phyloP scores from a whole-genome alignment of 30 jellyfish, hydroid and myxozoan species.

The Nemopilema nomurai region DNA sequence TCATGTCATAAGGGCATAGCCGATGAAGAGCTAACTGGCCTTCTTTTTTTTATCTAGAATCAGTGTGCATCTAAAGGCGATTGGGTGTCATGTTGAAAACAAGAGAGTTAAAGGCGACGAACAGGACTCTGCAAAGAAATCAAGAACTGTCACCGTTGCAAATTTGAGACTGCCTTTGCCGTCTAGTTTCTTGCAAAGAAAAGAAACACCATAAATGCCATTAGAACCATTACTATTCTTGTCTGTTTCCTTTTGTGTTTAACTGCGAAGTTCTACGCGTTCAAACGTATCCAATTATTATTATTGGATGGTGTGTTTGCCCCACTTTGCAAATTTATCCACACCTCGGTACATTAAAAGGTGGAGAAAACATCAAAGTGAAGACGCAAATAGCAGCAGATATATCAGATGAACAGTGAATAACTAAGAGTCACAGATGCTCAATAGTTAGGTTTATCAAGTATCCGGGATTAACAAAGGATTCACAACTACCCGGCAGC shows the following conservation, averaged over 20 bases:
- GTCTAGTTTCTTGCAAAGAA: constrained; percentile 12
- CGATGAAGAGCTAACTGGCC: background rate
- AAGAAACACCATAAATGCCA: background rate
- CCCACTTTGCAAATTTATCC: too few species aligned
- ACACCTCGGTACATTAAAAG: too few species aligned
- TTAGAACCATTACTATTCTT: background rate
- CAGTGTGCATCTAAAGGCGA: constrained; percentile 33
- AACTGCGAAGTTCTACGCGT: too few species aligned
- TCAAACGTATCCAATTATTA: too few species aligned
- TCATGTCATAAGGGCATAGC: background rate
- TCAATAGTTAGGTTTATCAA: too few species aligned
- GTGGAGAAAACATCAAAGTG: too few species aligned
- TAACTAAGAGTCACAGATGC: too few species aligned
- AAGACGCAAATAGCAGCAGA: too few species aligned
- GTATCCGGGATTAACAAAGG: too few species aligned
- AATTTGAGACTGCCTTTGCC: constrained; percentile 52
- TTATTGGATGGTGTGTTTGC: too few species aligned
- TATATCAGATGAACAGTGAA: too few species aligned
- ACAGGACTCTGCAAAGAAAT: constrained; percentile 5
- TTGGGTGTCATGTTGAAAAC: constrained; percentile 62
- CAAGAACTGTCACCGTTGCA: constrained; percentile 38
- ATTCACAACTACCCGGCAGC: too few species aligned
- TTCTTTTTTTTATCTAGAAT: constrained; percentile 34
- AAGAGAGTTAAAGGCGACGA: constrained; percentile 26
- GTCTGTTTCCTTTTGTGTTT: background rate